Conservation (phyloP, 2,888 invertebrate genomes). For the Macrophya alboannulata region DNA sequence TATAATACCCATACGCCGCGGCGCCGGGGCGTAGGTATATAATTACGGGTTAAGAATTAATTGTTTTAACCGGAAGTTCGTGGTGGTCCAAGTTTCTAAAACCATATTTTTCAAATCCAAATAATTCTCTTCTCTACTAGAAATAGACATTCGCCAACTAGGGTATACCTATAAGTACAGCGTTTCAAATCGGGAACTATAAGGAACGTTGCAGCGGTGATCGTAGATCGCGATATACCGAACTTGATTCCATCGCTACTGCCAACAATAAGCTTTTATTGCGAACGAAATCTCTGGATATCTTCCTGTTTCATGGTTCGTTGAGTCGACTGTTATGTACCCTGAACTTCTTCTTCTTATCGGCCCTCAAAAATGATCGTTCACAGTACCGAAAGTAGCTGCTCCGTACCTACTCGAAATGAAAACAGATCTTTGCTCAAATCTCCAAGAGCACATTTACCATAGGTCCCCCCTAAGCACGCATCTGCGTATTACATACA, state of each 20-base stretch:
- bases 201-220: not conserved
- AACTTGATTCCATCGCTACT: conserved; percentile 1
- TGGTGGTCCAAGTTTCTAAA: not conserved
- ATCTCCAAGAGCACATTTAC: not conserved
- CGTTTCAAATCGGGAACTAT: not conserved
- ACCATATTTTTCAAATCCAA: not conserved
- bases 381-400: not conserved
- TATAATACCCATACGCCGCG: conserved; percentile 21
- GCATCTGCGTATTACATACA: not conserved
- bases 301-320: not conserved
- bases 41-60: conserved; percentile 38
- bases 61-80: not conserved
- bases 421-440: conserved; percentile 35
- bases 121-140: not conserved
- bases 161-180: not conserved
- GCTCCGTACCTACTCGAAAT: not conserved
- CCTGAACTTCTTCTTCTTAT: not conserved
- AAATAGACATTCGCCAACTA: not conserved
- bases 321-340: not conserved
- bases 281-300: conserved; percentile 19
- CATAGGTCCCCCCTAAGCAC: not conserved
- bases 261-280: conserved; percentile 17
- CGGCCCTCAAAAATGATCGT: conserved; percentile 11
- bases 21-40: not conserved
- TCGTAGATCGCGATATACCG: conserved; percentile 12